phyloP scores from a whole-genome alignment of 2,797 vertebrate genomes.

The Coreius guichenoti region DNA sequence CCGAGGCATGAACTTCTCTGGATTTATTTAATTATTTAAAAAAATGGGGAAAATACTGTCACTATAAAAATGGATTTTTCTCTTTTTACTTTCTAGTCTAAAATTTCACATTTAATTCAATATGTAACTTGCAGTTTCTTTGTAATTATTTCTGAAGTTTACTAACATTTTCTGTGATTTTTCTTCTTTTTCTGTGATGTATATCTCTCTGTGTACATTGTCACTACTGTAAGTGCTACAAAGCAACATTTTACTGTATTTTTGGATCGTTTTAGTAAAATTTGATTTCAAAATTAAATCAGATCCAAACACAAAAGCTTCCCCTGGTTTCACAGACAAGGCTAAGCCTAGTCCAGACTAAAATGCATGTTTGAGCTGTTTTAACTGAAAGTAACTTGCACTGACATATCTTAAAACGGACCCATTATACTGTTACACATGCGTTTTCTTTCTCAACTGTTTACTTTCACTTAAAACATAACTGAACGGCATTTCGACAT shows the following conservation, averaged over 20 bases:
- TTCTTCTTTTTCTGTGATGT: neutral
- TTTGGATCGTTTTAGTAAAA: neutral
- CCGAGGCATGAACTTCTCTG: too few relatives aligned
- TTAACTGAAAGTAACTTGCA: too few relatives aligned
- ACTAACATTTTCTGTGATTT: neutral
- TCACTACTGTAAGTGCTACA: neutral
- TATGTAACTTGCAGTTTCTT: neutral
- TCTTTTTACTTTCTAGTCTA: too few relatives aligned
- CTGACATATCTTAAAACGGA: too few relatives aligned
- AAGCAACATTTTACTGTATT: conserved; percentile 2
- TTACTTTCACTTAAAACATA: too few relatives aligned
- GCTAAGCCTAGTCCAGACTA: too few relatives aligned
- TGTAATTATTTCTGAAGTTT: neutral
- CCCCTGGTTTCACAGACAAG: too few relatives aligned
- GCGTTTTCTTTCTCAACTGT: too few relatives aligned
- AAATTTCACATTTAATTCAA: neutral
- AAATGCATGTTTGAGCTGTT: too few relatives aligned
- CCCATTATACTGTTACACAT: too few relatives aligned
- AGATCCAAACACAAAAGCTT: neutral
- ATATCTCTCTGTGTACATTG: neutral
- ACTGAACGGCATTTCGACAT: too few relatives aligned
- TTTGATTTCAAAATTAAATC: neutral
- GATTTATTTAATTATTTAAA: neutral
- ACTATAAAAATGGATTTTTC: neutral
- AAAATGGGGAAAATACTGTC: neutral